Evolutionary conservation across 2,797 vertebrate genomes (phyloP).

Genomic region (Melanogrammus aeglefinus): DNA sequence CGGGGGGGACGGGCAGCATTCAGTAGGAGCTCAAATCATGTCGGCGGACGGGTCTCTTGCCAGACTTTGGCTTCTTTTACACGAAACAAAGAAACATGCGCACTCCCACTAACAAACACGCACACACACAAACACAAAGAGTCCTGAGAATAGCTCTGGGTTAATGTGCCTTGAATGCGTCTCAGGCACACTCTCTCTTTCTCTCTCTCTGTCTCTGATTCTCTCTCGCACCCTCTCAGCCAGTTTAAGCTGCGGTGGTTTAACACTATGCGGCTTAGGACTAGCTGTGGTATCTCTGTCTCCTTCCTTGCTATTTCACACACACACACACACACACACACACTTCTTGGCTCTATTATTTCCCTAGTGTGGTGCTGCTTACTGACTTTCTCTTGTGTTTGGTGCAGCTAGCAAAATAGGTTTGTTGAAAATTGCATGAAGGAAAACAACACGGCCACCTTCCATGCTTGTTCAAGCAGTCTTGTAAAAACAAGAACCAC

Average conservation of each 20-base stretch:
- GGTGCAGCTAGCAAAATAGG: no score
- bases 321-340: neutral
- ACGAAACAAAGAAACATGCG: constrained; percentile 31
- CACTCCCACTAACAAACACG: no score
- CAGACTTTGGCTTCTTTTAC: constrained; percentile 55
- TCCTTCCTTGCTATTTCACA: constrained; percentile 28
- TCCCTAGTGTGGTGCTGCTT: no score
- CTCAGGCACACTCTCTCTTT: no score
- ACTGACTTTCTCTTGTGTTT: no score
- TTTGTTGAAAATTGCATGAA: no score
- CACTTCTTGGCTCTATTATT: no score
- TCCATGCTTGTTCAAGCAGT: no score
- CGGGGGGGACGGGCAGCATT: neutral
- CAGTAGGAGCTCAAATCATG: constrained; percentile 46
- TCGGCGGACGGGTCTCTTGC: constrained; percentile 55
- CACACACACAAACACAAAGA: constrained; percentile 36
- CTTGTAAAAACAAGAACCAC: neutral
- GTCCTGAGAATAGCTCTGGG: constrained; percentile 58
- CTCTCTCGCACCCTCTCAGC: constrained; percentile 34
- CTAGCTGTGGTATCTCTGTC: constrained; percentile 29
- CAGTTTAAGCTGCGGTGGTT: constrained; percentile 48
- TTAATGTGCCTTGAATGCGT: constrained; percentile 57
- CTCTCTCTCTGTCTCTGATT: no score
- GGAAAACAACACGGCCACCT: no score
- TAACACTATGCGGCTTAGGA: constrained; percentile 51